A percentile compares a stretch with the other conserved stretches of the same genome.
These are phyloP conservation scores for Cyphomyrmex costatus DNA, from an alignment of 1,140 invertebrate genomes.

Conservation along the genomic window DNA sequence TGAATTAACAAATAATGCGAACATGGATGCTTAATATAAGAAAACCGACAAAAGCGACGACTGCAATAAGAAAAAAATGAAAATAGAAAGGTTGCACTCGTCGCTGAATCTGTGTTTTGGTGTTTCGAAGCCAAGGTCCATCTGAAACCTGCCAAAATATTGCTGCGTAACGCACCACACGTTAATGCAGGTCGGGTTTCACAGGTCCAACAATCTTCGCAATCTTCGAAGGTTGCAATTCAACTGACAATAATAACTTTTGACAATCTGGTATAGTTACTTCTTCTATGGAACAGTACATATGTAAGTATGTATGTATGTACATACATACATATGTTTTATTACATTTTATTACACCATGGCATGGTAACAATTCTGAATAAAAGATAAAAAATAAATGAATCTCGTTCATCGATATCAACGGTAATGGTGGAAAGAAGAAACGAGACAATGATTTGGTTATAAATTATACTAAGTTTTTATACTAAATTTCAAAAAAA, in stretches of 20 bases:
- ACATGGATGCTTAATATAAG: background rate
- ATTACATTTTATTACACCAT: too few species aligned
- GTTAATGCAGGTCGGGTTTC: conserved; percentile 81
- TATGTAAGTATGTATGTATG: too few species aligned
- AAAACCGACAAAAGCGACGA: conserved; percentile 11
- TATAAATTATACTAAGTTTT: background rate
- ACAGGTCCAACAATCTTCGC: conserved; percentile 1
- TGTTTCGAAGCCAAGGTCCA: conserved; percentile 83
- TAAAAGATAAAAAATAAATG: background rate
- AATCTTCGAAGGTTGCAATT: conserved; percentile 22
- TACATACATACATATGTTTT: too few species aligned
- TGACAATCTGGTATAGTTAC: too few species aligned
- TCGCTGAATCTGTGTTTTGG: conserved; percentile 80
- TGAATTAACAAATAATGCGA: background rate
- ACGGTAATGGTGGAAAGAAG: background rate
- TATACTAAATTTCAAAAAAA: background rate
- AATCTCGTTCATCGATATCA: conserved; percentile 41
- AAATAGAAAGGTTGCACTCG: conserved; percentile 51
- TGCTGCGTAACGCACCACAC: conserved; percentile 74
- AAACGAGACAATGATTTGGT: background rate
- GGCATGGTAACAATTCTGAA: background rate
- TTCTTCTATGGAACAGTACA: too few species aligned
- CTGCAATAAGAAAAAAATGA: conserved; percentile 66
- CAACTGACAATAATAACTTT: background rate
- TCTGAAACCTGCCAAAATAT: conserved; percentile 76